Conservation (phyloP, 2,113 vertebrate species). For the Mustela lutreola region DNA sequence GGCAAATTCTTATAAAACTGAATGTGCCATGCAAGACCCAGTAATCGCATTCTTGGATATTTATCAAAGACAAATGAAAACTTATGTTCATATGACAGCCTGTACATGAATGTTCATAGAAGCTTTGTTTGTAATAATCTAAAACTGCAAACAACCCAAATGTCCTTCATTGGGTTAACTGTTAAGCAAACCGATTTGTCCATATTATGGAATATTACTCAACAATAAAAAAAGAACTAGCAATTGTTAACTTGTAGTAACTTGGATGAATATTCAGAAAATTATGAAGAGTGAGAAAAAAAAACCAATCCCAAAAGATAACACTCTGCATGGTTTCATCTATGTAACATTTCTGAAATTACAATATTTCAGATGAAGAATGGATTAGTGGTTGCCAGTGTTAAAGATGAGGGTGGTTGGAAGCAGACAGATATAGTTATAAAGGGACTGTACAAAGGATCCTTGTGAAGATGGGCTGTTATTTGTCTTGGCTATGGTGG, state of each 20-base stretch:
- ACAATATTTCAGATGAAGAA: background rate
- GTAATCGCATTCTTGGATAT: background rate
- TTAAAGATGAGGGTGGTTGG: background rate
- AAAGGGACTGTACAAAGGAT: background rate
- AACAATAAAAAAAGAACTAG: background rate
- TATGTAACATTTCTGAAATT: background rate
- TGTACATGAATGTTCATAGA: background rate
- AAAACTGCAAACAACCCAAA: background rate
- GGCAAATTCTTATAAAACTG: background rate
- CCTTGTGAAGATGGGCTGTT: background rate
- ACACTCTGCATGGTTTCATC: background rate
- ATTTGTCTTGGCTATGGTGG: background rate
- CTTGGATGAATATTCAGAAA: background rate
- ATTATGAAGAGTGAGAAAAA: background rate
- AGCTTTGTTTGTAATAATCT: background rate
- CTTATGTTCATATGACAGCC: background rate
- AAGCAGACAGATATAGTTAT: background rate
- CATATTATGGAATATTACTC: background rate
- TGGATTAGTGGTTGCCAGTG: background rate
- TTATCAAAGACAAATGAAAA: conserved; percentile 19
- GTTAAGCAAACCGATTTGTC: background rate
- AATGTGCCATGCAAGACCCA: background rate
- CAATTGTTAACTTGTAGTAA: background rate
- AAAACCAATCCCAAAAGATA: background rate
- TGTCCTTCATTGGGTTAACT: background rate